These are phyloP conservation scores for Ephialtes manifestator DNA, from an alignment of 2,888 invertebrate species.

Conservation along the genomic window DNA sequence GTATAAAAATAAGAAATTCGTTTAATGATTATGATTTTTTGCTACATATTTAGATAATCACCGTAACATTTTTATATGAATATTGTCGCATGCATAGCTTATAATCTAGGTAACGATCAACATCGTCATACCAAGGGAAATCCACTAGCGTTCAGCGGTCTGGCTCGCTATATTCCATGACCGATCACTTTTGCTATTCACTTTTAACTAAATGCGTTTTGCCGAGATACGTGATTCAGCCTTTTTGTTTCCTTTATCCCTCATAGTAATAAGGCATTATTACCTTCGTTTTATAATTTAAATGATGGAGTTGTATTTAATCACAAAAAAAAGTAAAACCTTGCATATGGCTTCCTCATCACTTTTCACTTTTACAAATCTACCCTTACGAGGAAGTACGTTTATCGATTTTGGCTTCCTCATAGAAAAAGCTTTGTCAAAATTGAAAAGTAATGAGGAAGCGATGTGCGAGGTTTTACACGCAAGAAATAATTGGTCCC, in stretches of 20 bases:
- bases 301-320: background rate
- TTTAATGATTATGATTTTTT: too few species aligned
- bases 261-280: background rate
- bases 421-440: too few species aligned
- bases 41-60: too few species aligned
- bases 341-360: background rate
- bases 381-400: too few species aligned
- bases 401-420: too few species aligned
- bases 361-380: background rate
- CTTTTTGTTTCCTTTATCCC: background rate
- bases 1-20: too few species aligned
- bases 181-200: slow-evolving; percentile 28
- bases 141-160: background rate
- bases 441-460: too few species aligned
- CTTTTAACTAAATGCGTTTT: slow-evolving; percentile 56
- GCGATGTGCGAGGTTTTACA: too few species aligned
- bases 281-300: background rate
- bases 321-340: background rate
- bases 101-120: background rate
- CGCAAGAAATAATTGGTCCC: too few species aligned
- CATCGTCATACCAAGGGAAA: background rate
- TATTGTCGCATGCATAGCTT: background rate
- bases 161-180: background rate
- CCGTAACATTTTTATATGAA: too few species aligned
- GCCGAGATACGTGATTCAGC: slow-evolving; percentile 67